Evolutionary conservation across 2,888 invertebrate genomes (phyloP).

Genomic region (Muscina levida): DNA sequence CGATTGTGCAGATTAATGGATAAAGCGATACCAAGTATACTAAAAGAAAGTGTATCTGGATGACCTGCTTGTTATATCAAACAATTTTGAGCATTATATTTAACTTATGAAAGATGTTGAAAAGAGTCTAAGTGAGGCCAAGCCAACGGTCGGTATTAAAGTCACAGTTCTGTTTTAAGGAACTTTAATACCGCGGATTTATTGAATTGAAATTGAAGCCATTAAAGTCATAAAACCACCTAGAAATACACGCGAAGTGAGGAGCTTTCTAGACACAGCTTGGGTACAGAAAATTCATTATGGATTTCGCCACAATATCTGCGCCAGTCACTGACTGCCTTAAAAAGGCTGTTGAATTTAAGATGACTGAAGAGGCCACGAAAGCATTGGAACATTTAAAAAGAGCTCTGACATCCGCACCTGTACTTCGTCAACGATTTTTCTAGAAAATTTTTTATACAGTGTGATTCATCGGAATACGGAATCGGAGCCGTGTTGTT

Average conservation of each 20-base stretch:
- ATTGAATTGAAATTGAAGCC: background rate
- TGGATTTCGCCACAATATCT: background rate
- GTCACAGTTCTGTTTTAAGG: background rate
- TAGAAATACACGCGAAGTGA: background rate
- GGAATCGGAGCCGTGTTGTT: conserved; percentile 37
- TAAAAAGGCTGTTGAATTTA: background rate
- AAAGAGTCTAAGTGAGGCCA: too few species aligned
- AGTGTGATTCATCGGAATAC: conserved; percentile 54
- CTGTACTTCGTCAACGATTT: conserved; percentile 55
- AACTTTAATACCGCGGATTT: background rate
- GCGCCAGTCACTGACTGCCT: background rate
- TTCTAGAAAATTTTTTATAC: conserved; percentile 49
- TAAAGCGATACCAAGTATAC: background rate
- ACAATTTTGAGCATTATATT: background rate
- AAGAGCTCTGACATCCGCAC: conserved; percentile 29
- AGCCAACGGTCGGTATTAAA: background rate
- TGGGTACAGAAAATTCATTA: background rate
- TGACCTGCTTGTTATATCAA: background rate
- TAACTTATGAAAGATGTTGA: too few species aligned
- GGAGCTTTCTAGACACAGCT: background rate
- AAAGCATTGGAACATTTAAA: background rate
- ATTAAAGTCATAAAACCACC: background rate
- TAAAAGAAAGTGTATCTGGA: background rate
- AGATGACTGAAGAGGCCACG: background rate
- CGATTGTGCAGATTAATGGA: background rate